Evolutionary conservation across 2,113 vertebrate species (phyloP).

Genomic region (Tupaia chinensis): DNA sequence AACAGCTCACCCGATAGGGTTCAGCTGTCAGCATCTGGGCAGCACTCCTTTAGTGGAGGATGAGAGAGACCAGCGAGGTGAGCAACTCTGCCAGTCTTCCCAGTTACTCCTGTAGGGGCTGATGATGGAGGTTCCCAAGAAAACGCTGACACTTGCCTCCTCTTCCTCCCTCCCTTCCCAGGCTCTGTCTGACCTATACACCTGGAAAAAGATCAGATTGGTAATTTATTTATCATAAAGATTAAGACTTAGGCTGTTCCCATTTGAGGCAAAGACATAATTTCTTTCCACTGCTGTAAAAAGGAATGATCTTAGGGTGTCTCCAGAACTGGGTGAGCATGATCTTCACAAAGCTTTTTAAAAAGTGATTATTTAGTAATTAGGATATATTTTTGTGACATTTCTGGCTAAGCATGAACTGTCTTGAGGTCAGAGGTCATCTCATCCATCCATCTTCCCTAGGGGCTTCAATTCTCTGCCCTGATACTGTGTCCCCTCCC

Average conservation of each 20-base stretch:
- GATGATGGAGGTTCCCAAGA: background rate
- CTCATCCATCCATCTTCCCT: background rate
- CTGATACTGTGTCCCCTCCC: background rate
- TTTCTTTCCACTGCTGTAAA: background rate
- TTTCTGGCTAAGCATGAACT: slow-evolving; percentile 17
- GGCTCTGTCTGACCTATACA: background rate
- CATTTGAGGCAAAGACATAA: background rate
- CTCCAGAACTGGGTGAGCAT: background rate
- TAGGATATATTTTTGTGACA: background rate
- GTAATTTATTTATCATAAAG: slow-evolving; percentile 45
- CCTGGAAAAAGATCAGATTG: background rate
- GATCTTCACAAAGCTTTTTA: background rate
- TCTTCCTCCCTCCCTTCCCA: background rate
- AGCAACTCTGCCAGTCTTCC: background rate
- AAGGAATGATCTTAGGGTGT: background rate
- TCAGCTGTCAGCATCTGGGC: background rate
- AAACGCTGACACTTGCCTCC: background rate
- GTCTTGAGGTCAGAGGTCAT: background rate
- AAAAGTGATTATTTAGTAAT: background rate
- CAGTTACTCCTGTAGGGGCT: background rate
- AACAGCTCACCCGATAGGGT: background rate
- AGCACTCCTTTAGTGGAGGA: background rate
- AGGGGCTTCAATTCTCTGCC: background rate
- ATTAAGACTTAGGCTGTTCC: slow-evolving; percentile 36
- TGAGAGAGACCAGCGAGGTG: background rate